Percentiles rank a stretch among this genome's conserved stretches.
Evolutionary conservation across 1,140 invertebrate species (phyloP).

Genomic region (Globodera ellingtonae): DNA sequence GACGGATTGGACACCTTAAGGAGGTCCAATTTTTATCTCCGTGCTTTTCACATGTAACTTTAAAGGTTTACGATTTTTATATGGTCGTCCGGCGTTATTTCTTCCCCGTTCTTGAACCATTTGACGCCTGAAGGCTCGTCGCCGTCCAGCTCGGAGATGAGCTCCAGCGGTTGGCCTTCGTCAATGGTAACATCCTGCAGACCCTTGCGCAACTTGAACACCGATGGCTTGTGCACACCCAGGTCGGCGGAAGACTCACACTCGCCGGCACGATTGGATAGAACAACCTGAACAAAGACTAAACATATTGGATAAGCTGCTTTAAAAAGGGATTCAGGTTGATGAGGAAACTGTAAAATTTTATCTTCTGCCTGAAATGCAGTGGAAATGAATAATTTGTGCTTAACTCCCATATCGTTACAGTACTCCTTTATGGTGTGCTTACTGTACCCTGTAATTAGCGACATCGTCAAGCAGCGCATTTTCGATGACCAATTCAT

Average conservation of each 20-base stretch:
- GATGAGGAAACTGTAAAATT: too few relatives aligned
- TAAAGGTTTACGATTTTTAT: conserved; percentile 8
- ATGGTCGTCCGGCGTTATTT: conserved; percentile 78
- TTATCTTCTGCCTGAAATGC: too few relatives aligned
- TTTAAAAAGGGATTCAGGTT: too few relatives aligned
- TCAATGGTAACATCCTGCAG: conserved; percentile 57
- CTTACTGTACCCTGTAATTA: conserved; percentile 50
- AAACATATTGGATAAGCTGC: too few relatives aligned
- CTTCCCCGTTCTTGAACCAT: conserved; percentile 74
- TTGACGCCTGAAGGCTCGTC: conserved; percentile 52
- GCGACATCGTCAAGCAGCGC: conserved; percentile 60
- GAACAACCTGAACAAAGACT: conserved; percentile 51
- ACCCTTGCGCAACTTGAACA: conserved; percentile 59
- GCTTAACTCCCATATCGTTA: conserved; percentile 1
- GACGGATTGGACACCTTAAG: conserved; percentile 44
- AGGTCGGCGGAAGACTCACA: conserved; percentile 58
- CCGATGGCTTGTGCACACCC: conserved; percentile 53
- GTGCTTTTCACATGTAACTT: conserved; percentile 67
- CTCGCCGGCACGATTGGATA: conserved; percentile 57
- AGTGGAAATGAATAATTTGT: conserved; percentile 15
- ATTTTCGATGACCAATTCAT: conserved; percentile 56
- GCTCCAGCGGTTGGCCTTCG: conserved; percentile 57
- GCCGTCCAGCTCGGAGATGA: conserved; percentile 55
- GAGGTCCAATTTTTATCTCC: conserved; percentile 11
- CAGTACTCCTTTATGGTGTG: conserved; percentile 6